These are phyloP conservation scores for Mionectes macconnelli DNA, from an alignment of 2,113 vertebrate genomes.

Conservation along the genomic window DNA sequence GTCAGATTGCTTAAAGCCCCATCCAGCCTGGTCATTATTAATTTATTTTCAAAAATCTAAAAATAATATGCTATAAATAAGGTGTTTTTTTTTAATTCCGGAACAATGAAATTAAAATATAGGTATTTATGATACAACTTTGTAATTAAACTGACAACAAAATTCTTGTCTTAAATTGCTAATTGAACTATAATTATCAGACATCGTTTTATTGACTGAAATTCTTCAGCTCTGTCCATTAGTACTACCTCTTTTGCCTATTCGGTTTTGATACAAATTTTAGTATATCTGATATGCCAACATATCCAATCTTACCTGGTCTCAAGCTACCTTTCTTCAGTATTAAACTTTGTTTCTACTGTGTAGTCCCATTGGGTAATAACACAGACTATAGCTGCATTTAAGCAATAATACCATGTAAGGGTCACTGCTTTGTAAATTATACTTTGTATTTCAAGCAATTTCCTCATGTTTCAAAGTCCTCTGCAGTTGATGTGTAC, in stretches of 20 bases:
- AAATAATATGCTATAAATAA: background rate
- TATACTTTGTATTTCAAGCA: slow-evolving; percentile 62
- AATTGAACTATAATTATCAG: background rate
- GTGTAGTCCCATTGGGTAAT: slow-evolving; percentile 29
- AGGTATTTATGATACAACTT: background rate
- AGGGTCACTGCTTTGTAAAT: slow-evolving; percentile 60
- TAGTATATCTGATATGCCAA: background rate
- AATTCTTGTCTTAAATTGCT: background rate
- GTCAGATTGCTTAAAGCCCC: background rate
- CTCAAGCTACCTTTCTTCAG: background rate
- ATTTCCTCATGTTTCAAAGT: slow-evolving; percentile 61
- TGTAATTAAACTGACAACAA: background rate
- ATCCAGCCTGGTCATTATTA: background rate
- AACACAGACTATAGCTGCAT: background rate
- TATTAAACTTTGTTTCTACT: slow-evolving; percentile 35
- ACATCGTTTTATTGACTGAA: background rate
- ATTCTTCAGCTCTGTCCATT: background rate
- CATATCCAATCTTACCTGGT: background rate
- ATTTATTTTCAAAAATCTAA: background rate
- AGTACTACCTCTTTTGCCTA: background rate
- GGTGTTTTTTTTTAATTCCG: background rate
- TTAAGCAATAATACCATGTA: background rate
- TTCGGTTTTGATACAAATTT: background rate
- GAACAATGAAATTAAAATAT: background rate
- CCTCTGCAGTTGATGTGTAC: slow-evolving; percentile 65